phyloP scores from a whole-genome alignment of 2,888 invertebrate genomes.

The Tiliacea citrago region DNA sequence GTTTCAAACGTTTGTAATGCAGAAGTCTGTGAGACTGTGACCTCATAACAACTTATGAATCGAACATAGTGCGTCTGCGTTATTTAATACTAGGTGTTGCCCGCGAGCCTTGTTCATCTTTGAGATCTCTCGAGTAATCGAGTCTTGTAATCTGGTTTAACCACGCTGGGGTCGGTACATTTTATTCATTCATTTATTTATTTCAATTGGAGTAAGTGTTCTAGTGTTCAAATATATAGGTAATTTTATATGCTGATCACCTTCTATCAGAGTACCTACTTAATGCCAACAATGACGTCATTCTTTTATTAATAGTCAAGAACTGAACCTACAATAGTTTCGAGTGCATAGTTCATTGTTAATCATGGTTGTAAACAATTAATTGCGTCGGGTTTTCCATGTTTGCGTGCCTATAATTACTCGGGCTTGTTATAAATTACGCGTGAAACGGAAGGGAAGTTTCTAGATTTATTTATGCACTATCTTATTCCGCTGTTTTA shows the following conservation, averaged over 20 bases:
- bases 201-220: not conserved
- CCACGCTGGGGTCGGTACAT: no score
- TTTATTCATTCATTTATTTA: no score
- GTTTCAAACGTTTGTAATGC: not conserved
- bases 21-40: not conserved
- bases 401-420: slow-evolving; percentile 50
- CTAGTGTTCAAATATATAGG: not conserved
- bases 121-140: no score
- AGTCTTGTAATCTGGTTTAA: no score
- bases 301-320: slow-evolving; percentile 13
- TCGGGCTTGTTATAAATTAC: slow-evolving; percentile 12
- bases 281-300: slow-evolving; percentile 15
- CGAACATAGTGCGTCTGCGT: not conserved
- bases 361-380: slow-evolving; percentile 21
- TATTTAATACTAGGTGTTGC: not conserved
- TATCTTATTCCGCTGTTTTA: slow-evolving; percentile 6
- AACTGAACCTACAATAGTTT: not conserved
- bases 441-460: slow-evolving; percentile 35
- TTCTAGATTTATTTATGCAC: slow-evolving; percentile 35
- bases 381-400: slow-evolving; percentile 7
- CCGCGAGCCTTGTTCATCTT: no score
- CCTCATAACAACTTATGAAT: not conserved
- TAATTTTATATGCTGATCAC: slow-evolving; percentile 4
- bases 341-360: slow-evolving; percentile 28
- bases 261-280: not conserved